phyloP scores from a whole-genome alignment of 2,113 vertebrate species.

The Aptenodytes patagonicus region DNA sequence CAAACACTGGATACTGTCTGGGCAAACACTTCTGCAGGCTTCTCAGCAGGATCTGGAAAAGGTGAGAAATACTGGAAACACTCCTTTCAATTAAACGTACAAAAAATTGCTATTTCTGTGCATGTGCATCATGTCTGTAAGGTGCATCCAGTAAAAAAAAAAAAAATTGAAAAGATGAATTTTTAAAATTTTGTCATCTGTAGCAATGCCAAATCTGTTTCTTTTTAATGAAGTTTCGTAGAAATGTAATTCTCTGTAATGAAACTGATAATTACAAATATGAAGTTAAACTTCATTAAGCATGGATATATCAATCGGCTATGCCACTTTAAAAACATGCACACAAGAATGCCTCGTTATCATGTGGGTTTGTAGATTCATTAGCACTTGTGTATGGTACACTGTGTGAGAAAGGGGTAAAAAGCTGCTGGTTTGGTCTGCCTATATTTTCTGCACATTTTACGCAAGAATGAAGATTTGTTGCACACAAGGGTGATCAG shows the following conservation, averaged over 20 bases:
- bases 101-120: neutral
- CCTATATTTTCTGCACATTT: neutral
- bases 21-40: slow-evolving; percentile 94
- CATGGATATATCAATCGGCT: neutral
- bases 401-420: neutral
- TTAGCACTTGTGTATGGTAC: neutral
- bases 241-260: neutral
- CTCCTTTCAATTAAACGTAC: neutral
- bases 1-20: slow-evolving; percentile 90
- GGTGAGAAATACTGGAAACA: slow-evolving; percentile 71
- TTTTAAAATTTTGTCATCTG: neutral
- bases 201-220: neutral
- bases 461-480: neutral
- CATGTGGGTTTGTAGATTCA: neutral
- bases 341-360: neutral
- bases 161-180: neutral
- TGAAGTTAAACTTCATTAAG: neutral
- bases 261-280: neutral
- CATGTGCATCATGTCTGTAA: neutral
- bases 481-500: neutral
- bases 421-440: neutral
- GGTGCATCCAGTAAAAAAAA: neutral
- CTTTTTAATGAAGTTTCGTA: neutral
- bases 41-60: slow-evolving; percentile 95
- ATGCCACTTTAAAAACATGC: neutral